Evolutionary conservation across 23 tunicate genomes (phyloP).

Genomic region (Styela plicata): DNA sequence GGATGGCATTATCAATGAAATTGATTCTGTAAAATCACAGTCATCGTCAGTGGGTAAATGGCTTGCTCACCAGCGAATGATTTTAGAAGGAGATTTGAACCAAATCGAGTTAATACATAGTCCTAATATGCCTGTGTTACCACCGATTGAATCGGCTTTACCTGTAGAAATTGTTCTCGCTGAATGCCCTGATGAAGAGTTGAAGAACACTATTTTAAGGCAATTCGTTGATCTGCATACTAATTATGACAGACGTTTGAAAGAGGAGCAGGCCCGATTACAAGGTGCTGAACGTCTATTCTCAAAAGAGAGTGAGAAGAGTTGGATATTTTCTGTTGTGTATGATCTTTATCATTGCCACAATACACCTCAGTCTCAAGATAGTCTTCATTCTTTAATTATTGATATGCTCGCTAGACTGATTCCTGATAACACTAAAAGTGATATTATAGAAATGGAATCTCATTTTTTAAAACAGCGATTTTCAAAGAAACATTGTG

Average conservation of each 20-base stretch:
- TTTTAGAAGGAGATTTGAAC: slow-evolving; percentile 43
- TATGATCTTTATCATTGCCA: slow-evolving; percentile 38
- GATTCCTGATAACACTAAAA: slow-evolving; percentile 22
- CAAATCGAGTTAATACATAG: slow-evolving; percentile 13
- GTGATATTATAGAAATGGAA: slow-evolving; percentile 53
- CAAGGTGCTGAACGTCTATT: slow-evolving; percentile 12
- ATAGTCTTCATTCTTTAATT: slow-evolving; percentile 28
- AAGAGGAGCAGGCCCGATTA: slow-evolving; percentile 22
- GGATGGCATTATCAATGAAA: slow-evolving; percentile 30
- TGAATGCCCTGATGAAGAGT: slow-evolving; percentile 49
- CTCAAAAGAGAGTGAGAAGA: slow-evolving; percentile 1
- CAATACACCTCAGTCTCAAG: slow-evolving; percentile 40
- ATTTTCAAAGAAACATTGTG: slow-evolving; percentile 18
- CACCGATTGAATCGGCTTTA: slow-evolving; percentile 44
- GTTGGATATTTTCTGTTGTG: slow-evolving; percentile 34
- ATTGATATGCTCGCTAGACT: slow-evolving; percentile 52
- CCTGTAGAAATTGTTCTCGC: slow-evolving; percentile 60
- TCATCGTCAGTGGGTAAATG: slow-evolving; percentile 46
- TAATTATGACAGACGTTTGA: slow-evolving; percentile 25
- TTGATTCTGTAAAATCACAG: slow-evolving; percentile 43
- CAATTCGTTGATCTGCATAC: slow-evolving; percentile 59
- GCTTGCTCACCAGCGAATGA: slow-evolving; percentile 46
- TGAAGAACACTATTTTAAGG: slow-evolving; percentile 36
- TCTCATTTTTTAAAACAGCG: slow-evolving; percentile 12
- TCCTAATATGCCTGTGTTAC: slow-evolving; percentile 17